These are phyloP conservation scores for Pelobates cultripes DNA, from an alignment of 2,797 vertebrate species.

Conservation along the genomic window DNA sequence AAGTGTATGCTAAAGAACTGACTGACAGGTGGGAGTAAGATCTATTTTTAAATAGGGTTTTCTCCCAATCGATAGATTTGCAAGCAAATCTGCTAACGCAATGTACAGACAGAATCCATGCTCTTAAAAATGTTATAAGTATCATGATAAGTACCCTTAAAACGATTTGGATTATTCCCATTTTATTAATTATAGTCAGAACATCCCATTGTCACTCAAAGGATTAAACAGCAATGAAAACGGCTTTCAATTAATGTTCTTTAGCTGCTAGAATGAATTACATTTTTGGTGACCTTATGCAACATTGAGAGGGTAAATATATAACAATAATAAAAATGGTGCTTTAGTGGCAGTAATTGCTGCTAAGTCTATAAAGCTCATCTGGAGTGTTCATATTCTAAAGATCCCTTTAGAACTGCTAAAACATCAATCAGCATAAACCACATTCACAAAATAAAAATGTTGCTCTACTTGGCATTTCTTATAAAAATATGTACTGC, in stretches of 20 bases:
- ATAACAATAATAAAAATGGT: background rate
- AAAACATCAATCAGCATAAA: slow-evolving; percentile 39
- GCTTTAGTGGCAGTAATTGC: slow-evolving; percentile 33
- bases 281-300: slow-evolving; percentile 7
- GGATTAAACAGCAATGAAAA: slow-evolving; percentile 3
- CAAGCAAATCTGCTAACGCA: too few relatives aligned
- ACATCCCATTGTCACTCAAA: background rate
- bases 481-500: background rate
- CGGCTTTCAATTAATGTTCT: slow-evolving; percentile 14
- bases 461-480: slow-evolving; percentile 25
- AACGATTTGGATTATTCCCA: too few relatives aligned
- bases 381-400: slow-evolving; percentile 27
- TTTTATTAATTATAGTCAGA: too few relatives aligned
- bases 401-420: slow-evolving; percentile 29
- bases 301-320: background rate
- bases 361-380: slow-evolving; percentile 13
- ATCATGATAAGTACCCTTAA: too few relatives aligned
- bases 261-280: slow-evolving; percentile 13
- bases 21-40: too few relatives aligned
- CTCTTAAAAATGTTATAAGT: too few relatives aligned
- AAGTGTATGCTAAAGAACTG: too few relatives aligned
- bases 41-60: too few relatives aligned
- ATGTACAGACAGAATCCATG: too few relatives aligned
- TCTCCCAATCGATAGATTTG: too few relatives aligned
- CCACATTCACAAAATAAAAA: slow-evolving; percentile 19